Conservation (phyloP, 2,888 invertebrate species). For the Meta bourneti region DNA sequence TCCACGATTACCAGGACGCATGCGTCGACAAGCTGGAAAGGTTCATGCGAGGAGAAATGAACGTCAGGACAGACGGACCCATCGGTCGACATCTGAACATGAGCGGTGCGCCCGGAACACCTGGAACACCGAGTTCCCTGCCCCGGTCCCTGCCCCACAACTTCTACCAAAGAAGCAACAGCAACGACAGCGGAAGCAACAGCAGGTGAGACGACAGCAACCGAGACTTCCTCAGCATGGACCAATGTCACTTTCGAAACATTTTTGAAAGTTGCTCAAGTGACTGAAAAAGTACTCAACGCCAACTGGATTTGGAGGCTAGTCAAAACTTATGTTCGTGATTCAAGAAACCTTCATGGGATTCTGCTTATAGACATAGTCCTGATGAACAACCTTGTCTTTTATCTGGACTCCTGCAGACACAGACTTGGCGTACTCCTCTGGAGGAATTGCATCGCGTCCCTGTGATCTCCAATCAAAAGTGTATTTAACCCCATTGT, state of each 20-base stretch:
- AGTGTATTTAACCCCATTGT: too few species aligned
- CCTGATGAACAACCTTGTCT: too few species aligned
- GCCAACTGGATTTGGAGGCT: too few species aligned
- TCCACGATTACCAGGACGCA: conserved; percentile 99
- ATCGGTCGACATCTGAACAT: conserved; percentile 49
- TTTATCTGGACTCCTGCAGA: too few species aligned
- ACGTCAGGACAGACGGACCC: conserved; percentile 49
- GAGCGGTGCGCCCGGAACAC: conserved; percentile 43
- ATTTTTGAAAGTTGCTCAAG: too few species aligned
- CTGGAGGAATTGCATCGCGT: too few species aligned
- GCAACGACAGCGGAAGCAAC: conserved; percentile 68
- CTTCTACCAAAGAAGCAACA: conserved; percentile 59
- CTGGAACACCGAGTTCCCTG: conserved; percentile 43
- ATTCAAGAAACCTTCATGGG: too few species aligned
- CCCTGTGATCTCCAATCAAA: too few species aligned
- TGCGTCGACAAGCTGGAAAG: conserved; percentile 99
- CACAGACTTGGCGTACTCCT: too few species aligned
- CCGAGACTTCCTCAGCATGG: neutral
- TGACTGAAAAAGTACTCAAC: too few species aligned
- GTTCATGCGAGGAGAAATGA: conserved; percentile 92
- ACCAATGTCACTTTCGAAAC: neutral
- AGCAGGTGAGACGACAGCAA: conserved; percentile 33
- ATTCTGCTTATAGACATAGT: too few species aligned
- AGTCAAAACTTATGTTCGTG: too few species aligned
- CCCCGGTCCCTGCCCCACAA: conserved; percentile 37